Base-by-base conservation (phyloP, 2,888 invertebrate species). In the Leptura quadrifasciata region DNA sequence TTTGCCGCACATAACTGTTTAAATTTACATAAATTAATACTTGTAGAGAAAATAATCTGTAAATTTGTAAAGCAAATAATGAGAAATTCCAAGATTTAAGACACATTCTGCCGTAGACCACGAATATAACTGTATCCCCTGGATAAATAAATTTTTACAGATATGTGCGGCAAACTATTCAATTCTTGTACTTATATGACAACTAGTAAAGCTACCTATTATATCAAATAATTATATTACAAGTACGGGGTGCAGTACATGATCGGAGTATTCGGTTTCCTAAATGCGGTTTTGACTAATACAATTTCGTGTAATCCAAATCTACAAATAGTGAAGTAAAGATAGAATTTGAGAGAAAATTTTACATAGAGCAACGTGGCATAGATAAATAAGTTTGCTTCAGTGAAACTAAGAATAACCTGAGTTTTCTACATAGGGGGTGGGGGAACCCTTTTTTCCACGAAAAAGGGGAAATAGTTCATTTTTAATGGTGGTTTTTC, bases 131-230 rank as follows among this genome's bases (percentile, higher is more conserved):
- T 47, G 4, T 6, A 15, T 3, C n/a, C n/a, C n/a, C 1, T 15
- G 21, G 21, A 18, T 55, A 15, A 10, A 24, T 57, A 39, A 17
- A 35, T 63, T 31, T 60, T 17, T 18, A 31, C 39, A 63, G 31
- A 63, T 63, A 27, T 31, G 10, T 63, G 63, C 17, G 17, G 63
- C 63, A 39, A 31, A 63, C 18, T 10, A 35, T 39, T 17, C 15
- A 3, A 63, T 63, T 27, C 27, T 63, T 39, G 63, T 63, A 61
- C 27, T 31, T 63, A 35, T 18, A 63, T 63, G 35, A 63, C 2
- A 63, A 8, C 31, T 63, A 63, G 12, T 63, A 35, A 61, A n/a
- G 39, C 39, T 63, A 61, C 17, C 24, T 61, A 61, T 55, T 60
- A 27, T 61, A 61, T 61, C 61, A 54, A 18, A 54, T 21, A 57